phyloP scores from a whole-genome alignment of 2,113 vertebrate genomes.

The Gadus chalcogrammus region DNA sequence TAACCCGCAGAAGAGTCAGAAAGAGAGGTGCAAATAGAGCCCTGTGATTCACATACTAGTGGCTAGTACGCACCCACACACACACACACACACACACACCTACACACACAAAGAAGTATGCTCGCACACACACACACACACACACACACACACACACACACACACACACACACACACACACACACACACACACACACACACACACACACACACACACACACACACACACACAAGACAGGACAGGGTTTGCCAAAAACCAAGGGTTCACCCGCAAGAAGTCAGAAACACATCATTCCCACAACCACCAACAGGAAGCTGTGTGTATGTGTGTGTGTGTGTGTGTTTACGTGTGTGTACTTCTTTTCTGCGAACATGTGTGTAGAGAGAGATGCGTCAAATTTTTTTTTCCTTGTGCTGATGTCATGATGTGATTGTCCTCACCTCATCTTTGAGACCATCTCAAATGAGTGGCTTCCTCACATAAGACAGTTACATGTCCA shows the following conservation, averaged over 20 bases:
- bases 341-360: no score
- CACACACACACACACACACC: slow-evolving; percentile 41
- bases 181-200: neutral
- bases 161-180: neutral
- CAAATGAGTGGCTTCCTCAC: slow-evolving; percentile 31
- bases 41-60: slow-evolving; percentile 65
- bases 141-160: slow-evolving; percentile 25
- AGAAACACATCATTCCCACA: slow-evolving; percentile 17
- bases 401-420: slow-evolving; percentile 30
- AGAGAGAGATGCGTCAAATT: slow-evolving; percentile 31
- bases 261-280: slow-evolving; percentile 60
- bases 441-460: slow-evolving; percentile 17
- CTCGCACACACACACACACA: slow-evolving; percentile 30
- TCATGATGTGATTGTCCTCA: slow-evolving; percentile 42
- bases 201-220: no score
- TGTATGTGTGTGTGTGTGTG: slow-evolving; percentile 26
- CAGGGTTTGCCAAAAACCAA: slow-evolving; percentile 56
- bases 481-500: slow-evolving; percentile 8
- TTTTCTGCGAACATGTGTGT: neutral
- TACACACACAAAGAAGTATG: neutral
- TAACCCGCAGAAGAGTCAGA: slow-evolving; percentile 59
- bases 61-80: slow-evolving; percentile 40
- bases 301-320: slow-evolving; percentile 45
- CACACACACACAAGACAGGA: neutral
- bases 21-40: slow-evolving; percentile 69